phyloP scores from a whole-genome alignment of 2,797 vertebrate genomes.

The Tarsius wallacei region DNA sequence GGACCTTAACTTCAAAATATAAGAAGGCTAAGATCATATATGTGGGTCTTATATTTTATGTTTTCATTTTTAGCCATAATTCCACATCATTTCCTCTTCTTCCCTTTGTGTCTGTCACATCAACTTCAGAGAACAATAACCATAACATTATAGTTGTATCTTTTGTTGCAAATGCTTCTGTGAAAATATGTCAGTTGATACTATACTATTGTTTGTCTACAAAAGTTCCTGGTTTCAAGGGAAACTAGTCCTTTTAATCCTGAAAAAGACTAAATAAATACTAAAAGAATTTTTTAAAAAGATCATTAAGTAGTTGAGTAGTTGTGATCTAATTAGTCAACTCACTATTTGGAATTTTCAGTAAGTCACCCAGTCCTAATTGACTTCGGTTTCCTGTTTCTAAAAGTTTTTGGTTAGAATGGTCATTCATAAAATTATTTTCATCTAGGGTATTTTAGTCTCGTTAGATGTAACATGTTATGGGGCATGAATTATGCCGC shows the following conservation, averaged over 20 bases:
- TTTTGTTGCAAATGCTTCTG: background rate
- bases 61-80: conserved; percentile 1
- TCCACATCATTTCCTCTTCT: background rate
- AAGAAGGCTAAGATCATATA: background rate
- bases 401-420: background rate
- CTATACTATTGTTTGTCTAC: background rate
- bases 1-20: conserved; percentile 19
- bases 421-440: background rate
- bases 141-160: background rate
- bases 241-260: background rate
- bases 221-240: background rate
- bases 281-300: background rate
- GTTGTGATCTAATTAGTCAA: background rate
- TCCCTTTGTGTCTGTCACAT: background rate
- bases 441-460: background rate
- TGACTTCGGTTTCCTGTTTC: background rate
- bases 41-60: background rate
- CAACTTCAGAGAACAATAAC: background rate
- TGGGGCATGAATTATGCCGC: conserved; percentile 3
- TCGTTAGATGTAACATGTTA: background rate
- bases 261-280: background rate
- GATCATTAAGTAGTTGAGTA: background rate
- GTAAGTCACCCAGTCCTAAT: background rate
- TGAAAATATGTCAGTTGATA: background rate
- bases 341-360: background rate